Conservation (phyloP, 1,140 invertebrate genomes). For the Atta texana region DNA sequence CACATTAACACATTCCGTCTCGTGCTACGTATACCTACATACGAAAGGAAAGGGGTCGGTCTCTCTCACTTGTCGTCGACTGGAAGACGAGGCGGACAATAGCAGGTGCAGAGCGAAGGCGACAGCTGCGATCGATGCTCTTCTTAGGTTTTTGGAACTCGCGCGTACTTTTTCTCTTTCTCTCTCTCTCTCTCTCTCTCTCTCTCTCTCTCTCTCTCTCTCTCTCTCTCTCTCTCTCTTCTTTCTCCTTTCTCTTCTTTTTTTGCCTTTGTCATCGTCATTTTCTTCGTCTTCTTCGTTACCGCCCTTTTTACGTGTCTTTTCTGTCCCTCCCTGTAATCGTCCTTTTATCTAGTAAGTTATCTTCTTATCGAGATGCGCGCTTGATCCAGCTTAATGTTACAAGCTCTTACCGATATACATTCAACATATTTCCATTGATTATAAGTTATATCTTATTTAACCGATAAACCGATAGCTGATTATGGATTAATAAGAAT, state of each 20-base stretch:
- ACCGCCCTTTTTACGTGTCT: conserved; percentile 41
- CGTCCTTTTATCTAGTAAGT: conserved; percentile 52
- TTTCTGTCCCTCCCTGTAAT: conserved; percentile 4
- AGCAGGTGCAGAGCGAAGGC: conserved; percentile 83
- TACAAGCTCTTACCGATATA: conserved; percentile 22
- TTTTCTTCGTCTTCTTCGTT: conserved; percentile 22
- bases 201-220: conserved; percentile 1
- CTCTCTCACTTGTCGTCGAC: conserved; percentile 78
- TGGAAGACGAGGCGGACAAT: conserved; percentile 81
- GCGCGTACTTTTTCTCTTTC: conserved; percentile 50
- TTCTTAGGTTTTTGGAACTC: conserved; percentile 82
- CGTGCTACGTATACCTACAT: conserved; percentile 69
- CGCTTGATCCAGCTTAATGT: conserved; percentile 57
- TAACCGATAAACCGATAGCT: background rate
- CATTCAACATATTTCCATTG: background rate
- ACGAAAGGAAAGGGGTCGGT: conserved; percentile 79
- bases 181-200: background rate
- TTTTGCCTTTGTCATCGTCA: conserved; percentile 3
- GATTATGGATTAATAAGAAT: conserved; percentile 24
- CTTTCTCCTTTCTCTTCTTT: conserved; percentile 7
- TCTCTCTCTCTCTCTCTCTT: conserved; percentile 18
- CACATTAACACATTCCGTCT: conserved; percentile 34
- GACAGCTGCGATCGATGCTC: conserved; percentile 85
- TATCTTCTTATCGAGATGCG: conserved; percentile 58
- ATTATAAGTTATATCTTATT: conserved; percentile 39